Percentiles rank a stretch among this genome's conserved stretches.
Evolutionary conservation across 2,113 vertebrate species (phyloP).

Genomic region (Heterotis niloticus): DNA sequence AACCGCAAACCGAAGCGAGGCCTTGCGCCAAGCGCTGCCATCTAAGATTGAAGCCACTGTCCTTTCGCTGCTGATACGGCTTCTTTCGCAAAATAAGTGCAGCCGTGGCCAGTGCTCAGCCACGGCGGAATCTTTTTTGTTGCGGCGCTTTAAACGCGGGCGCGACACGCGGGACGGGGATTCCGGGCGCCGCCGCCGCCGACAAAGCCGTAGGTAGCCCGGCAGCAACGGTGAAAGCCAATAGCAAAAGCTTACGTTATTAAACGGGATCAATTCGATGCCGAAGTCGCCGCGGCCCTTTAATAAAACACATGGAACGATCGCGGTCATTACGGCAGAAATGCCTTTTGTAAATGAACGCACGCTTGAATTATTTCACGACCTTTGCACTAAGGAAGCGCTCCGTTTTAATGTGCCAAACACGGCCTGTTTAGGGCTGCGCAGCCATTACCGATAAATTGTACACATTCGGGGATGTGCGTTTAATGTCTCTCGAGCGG

Average conservation of each 20-base stretch:
- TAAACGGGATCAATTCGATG: conserved; percentile 33
- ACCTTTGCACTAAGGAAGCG: conserved; percentile 10
- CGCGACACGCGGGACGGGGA: conserved; percentile 19
- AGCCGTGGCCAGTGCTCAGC: no score
- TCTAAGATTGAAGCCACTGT: conserved; percentile 23
- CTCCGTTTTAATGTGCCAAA: conserved; percentile 9
- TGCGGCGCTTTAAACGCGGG: conserved; percentile 31
- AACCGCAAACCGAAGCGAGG: conserved; percentile 9
- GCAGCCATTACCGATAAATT: not conserved
- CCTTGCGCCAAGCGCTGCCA: conserved; percentile 27
- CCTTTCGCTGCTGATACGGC: conserved; percentile 22
- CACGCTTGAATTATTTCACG: conserved; percentile 21
- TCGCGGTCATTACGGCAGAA: conserved; percentile 28
- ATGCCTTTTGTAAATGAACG: conserved; percentile 22
- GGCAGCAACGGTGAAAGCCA: conserved; percentile 26
- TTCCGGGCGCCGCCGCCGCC: not conserved
- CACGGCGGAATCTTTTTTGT: conserved; percentile 18
- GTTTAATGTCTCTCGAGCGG: conserved; percentile 7
- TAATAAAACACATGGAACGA: conserved; percentile 28
- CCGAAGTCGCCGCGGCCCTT: conserved; percentile 28
- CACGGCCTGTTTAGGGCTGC: not conserved
- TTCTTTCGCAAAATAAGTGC: no score
- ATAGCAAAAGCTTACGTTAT: conserved; percentile 32
- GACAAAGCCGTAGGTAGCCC: conserved; percentile 17
- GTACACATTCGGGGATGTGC: not conserved